Base-by-base conservation (phyloP, 2,797 vertebrate genomes). In the Myripristis murdjan region DNA sequence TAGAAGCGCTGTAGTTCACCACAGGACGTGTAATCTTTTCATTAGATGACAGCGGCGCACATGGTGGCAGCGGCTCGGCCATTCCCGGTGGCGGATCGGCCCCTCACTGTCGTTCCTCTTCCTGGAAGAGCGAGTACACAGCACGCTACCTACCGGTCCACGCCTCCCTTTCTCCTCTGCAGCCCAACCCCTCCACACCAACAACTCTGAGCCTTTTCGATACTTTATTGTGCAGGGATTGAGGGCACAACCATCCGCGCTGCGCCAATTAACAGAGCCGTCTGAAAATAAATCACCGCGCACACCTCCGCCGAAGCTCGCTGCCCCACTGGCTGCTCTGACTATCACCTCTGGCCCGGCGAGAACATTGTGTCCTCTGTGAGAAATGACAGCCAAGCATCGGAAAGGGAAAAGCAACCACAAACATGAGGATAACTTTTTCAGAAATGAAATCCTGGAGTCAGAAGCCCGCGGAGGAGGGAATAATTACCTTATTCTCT, bases 311-410 rank as follows among this genome's bases (percentile, higher is more conserved):
- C 31, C 16, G 53, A 8, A 11, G 26, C 49, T 47, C 11, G 22
- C 3, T 49, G 49, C 60, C 35, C 14, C 65, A 2, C 41, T 33
- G 57, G 54, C 61, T 79, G 64, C 61, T 43, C 35, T 22, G 18
- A 53, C 23, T 48, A 53, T 41, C 70, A 81, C 64, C 63, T 82
- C 70, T 53, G 77, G 44, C n/a, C 66, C 15, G 39, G 1, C 60
- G 44, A 18, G 89, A 84, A 91, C 90, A 88, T 76, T 51, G 84
- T 89, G 91, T 93, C 86, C 89, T 87, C 39, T 60, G 24, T 31
- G 22, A 4, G 86, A 74, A 41, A 94, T 92, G 93, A 95, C 92
- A 54, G 93, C 93, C 82, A 94, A 93, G 78, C 93, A 93, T 63
- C 91, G 94, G 15, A 93, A 84, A 76, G 91, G 89, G 24, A 95